Evolutionary conservation across 2,797 vertebrate species (phyloP), one percentile per base, ranked within the genome.

Genomic region (Microchirus variegatus): DNA sequence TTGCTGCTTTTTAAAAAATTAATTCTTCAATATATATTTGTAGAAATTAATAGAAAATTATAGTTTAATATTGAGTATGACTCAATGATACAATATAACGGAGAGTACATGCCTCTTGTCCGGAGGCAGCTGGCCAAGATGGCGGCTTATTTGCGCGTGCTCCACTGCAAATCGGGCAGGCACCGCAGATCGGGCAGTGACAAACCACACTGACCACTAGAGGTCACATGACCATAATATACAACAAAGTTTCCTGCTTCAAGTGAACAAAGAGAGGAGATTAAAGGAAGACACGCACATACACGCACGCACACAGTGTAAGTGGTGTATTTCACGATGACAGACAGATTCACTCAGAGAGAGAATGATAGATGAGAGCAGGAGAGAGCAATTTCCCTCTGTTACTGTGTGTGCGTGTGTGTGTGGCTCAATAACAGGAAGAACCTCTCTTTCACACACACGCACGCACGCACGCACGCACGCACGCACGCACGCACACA

Each of bases 291-390:
- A 41, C 19, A 14, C 19, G 14, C 13, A 6, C 46, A 44, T 4
- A 8, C 46, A 48, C 46, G 26, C 54, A 67, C 67, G 55, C 43
- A 17, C 55, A n/a, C 13, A 16, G 35, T 46, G 51, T 72, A 78
- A 78, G 67, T 70, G 72, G 57, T 76, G 64, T 73, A 78, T 74
- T 83, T 86, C 72, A 74, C 47, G 75, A 80, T 82, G 73, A 80
- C 77, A 84, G 83, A 82, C 81, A 77, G 77, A 77, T 70, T 70
- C 77, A 79, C 84, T 80, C 60, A 59, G 63, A 79, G 73, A 67
- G 73, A 46, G 75, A 78, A 75, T 76, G 83, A 85, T 75, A 63
- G 78, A 79, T 84, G 75, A 73, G 71, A 74, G 62, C 67, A 73
- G 62, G 67, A 77, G 59, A 46, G 49, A 77, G 67, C 78, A 80